These are phyloP conservation scores for Calyptomena viridis DNA, from an alignment of 2,113 vertebrate genomes.

Conservation along the genomic window DNA sequence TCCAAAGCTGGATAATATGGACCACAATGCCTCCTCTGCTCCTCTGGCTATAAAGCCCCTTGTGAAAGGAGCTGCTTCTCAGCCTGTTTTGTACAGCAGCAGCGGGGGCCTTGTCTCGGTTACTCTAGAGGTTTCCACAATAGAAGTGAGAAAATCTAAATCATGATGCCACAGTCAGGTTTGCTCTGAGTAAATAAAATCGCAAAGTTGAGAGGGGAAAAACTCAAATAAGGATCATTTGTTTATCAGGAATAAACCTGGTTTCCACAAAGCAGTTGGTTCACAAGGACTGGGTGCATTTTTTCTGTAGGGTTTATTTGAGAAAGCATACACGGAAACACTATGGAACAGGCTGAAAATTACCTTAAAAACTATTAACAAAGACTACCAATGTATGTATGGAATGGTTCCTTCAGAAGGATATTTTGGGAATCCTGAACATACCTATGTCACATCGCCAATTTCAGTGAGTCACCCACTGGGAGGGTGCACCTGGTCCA, in stretches of 20 bases:
- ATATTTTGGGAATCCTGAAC: neutral
- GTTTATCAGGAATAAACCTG: neutral
- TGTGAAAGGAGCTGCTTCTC: neutral
- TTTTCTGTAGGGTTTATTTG: neutral
- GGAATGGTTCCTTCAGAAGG: neutral
- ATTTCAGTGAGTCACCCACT: neutral
- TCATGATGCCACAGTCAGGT: neutral
- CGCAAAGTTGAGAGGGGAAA: neutral
- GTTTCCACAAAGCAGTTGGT: neutral
- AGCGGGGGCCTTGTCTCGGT: neutral
- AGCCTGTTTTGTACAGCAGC: neutral
- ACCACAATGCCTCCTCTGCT: neutral
- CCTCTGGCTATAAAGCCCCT: neutral
- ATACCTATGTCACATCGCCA: rapidly evolving
- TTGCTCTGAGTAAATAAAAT: neutral
- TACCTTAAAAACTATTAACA: neutral
- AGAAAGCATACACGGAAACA: neutral
- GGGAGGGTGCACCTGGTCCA: too few relatives aligned
- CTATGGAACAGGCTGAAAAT: neutral
- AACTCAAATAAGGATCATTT: neutral
- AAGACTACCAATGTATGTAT: neutral
- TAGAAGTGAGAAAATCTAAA: neutral
- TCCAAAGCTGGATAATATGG: neutral
- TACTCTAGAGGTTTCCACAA: neutral
- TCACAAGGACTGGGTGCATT: neutral